These are phyloP conservation scores for Lagenorhynchus albirostris DNA, from an alignment of 2,113 vertebrate species.

Conservation along the genomic window DNA sequence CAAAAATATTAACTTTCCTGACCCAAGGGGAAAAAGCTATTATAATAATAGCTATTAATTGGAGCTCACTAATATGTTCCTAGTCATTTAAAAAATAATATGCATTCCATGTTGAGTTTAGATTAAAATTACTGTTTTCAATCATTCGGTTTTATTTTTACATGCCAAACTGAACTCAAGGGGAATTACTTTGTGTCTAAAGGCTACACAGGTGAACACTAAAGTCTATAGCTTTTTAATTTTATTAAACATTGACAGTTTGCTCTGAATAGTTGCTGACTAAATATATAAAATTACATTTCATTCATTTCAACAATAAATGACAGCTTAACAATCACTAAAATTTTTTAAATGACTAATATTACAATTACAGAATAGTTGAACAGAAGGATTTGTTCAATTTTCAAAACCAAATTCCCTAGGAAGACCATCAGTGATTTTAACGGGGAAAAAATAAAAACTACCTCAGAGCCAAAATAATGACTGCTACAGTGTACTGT, in stretches of 20 bases:
- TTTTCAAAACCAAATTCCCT: slow-evolving; percentile 6
- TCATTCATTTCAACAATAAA: background rate
- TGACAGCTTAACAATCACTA: background rate
- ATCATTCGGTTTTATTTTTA: background rate
- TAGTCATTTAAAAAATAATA: background rate
- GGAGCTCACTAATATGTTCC: background rate
- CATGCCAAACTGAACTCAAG: background rate
- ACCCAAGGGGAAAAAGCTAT: no score
- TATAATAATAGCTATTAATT: background rate
- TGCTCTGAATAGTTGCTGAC: background rate
- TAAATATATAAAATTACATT: background rate
- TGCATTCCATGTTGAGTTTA: background rate
- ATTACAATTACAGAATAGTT: background rate
- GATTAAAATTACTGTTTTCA: background rate
- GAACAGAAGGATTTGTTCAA: background rate
- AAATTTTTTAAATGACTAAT: background rate
- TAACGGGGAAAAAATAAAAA: background rate
- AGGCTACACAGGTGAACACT: background rate
- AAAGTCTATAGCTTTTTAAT: background rate
- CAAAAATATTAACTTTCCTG: background rate
- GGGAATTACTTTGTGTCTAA: background rate
- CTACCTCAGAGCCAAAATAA: background rate
- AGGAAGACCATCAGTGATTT: background rate
- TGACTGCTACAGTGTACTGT: background rate
- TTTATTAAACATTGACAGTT: background rate